phyloP scores from a whole-genome alignment of 2,113 vertebrate species.

The Cinclus cinclus region DNA sequence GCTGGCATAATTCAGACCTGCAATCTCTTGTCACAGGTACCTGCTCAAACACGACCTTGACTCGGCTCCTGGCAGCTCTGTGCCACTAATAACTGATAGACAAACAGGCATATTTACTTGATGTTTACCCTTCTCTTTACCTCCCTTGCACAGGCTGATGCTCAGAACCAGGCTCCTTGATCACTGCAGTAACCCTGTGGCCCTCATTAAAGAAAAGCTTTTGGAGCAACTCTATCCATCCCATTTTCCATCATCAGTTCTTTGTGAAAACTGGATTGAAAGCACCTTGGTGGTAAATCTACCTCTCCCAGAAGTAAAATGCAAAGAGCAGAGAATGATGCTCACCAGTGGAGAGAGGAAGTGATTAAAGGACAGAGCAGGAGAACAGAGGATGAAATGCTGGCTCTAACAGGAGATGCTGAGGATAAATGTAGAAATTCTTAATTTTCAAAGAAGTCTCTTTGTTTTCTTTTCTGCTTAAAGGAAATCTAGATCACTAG shows the following conservation, averaged over 20 bases:
- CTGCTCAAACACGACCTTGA: constrained; percentile 24
- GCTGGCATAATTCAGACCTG: neutral
- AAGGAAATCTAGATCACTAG: neutral
- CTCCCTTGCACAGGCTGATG: neutral
- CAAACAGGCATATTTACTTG: constrained; percentile 18
- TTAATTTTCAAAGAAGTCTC: neutral
- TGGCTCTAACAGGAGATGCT: neutral
- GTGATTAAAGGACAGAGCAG: neutral
- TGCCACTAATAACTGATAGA: constrained; percentile 12
- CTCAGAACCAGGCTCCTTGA: neutral
- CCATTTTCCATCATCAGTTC: constrained; percentile 15
- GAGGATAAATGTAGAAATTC: constrained; percentile 11
- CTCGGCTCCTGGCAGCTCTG: neutral
- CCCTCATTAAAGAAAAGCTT: constrained; percentile 15
- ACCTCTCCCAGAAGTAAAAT: constrained; percentile 44
- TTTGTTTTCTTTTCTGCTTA: constrained; percentile 34
- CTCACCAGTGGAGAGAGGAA: neutral
- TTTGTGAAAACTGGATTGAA: constrained; percentile 7
- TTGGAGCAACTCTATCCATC: neutral
- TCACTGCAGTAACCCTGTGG: constrained; percentile 2
- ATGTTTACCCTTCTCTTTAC: constrained; percentile 34
- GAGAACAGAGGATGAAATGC: neutral
- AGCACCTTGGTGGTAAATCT: constrained; percentile 7
- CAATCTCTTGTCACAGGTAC: neutral
- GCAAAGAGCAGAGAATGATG: neutral